Percentiles rank a stretch among this genome's conserved stretches.
Evolutionary conservation across 2,113 vertebrate genomes (phyloP).

Genomic region (Saccopteryx bilineata): DNA sequence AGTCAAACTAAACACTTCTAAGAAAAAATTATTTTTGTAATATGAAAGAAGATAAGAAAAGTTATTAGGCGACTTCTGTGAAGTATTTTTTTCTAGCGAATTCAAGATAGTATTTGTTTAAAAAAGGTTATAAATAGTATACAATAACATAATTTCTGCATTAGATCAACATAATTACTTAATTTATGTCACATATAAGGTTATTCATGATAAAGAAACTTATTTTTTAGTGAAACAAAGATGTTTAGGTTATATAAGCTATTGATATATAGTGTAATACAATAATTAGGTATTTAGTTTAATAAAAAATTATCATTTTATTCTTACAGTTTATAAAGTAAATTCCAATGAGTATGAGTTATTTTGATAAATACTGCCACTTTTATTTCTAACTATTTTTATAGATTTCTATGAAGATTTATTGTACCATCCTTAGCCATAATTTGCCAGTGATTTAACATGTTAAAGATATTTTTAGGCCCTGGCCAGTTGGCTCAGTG

Average conservation of each 20-base stretch:
- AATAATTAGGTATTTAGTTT: not conserved
- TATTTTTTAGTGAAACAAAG: not conserved
- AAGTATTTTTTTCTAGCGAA: slow-evolving; percentile 50
- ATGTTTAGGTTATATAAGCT: not conserved
- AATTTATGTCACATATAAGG: not conserved
- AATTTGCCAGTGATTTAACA: slow-evolving; percentile 28
- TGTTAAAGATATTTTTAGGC: slow-evolving; percentile 3
- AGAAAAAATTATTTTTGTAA: slow-evolving; percentile 64
- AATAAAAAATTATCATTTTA: not conserved
- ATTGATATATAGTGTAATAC: not conserved
- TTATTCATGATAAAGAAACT: not conserved
- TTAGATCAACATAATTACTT: not conserved
- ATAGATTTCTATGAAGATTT: not conserved
- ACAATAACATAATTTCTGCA: not conserved
- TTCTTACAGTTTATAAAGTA: slow-evolving; percentile 31
- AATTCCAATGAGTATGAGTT: not conserved
- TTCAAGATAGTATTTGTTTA: slow-evolving; percentile 1
- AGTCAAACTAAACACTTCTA: slow-evolving; percentile 58
- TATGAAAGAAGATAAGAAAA: slow-evolving; percentile 45
- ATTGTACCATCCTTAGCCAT: not conserved
- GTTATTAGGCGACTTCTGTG: slow-evolving; percentile 7
- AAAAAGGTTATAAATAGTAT: slow-evolving; percentile 33
- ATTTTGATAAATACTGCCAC: not conserved
- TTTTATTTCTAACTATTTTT: not conserved
- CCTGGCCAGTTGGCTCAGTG: too few species aligned